Base-by-base conservation (phyloP, 2,113 vertebrate genomes). In the Amazona vittata region DNA sequence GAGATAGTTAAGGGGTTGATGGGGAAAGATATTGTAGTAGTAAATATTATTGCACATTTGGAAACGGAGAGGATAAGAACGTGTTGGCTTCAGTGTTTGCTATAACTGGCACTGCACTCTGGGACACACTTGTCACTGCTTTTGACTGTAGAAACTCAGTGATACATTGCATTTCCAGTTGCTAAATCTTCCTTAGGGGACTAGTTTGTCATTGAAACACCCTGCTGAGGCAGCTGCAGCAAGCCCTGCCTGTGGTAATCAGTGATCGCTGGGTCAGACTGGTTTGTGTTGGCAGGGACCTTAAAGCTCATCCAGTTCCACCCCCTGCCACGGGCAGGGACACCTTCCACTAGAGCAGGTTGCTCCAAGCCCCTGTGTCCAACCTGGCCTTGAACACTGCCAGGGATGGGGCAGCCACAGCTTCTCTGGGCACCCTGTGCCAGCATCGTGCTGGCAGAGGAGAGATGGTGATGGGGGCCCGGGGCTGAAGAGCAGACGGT, bases 41-140 rank as follows among this genome's bases (percentile, higher is more conserved):
- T 91, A 93, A 96, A 95, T 93, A 95, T 93, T 94, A 69, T 59
- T 70, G 87, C 67, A 59, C 71, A 33, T 96, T 96, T 77, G 84
- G 92, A 92, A 81, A 69, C 0, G 1, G 85, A 37, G 71, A 74
- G 63, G 28, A 37, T 52, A 33, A 47, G 70, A 87, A n/a, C 3
- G 0, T 0, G 25, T 79, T 94, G 69, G 69, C 63, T 76, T 11
- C 85, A 24, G 8, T 0, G 2, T 21, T 89, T 55, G 63, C 7
- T 73, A 19, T 37, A 73, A 39, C 15, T 33, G 65, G 86, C 0
- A 3, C 47, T 17, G 89, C 74, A 35, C 91, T 69, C 84, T 69
- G 94, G 94, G 87, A 87, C 86, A 65, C 67, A 35, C 87, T 83
- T 76, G 78, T 95, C 89, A 83, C 87, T 69, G 82, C 82, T 90